Evolutionary conservation across 2,113 vertebrate species (phyloP), one percentile per base, ranked within the genome.

Genomic region (Macquaria australasica): DNA sequence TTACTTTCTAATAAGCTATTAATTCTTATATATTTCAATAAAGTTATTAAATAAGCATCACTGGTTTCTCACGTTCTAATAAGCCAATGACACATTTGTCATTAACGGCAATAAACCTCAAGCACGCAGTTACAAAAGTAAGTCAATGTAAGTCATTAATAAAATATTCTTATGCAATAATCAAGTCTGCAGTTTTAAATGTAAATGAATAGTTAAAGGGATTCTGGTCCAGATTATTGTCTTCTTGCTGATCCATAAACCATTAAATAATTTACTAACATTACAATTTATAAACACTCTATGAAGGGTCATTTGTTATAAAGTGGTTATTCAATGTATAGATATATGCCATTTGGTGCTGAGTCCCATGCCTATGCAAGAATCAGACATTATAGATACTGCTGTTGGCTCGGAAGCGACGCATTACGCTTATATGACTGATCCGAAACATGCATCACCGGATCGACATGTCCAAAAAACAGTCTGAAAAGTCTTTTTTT

Each of bases 391-490:
- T 39, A 16, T 5, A 60, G 20, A 59, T 25, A 25, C 18, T 48
- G 18, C 28, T 71, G 21, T 12, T 70, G 39, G 1, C 7, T 48
- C 2, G 0, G 15, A 59, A 28, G 11, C 10, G n/a, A 11, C n/a
- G 5, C 18, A n/a, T 37, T 37, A 8, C 55, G 37, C 8, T 73
- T 4, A n/a, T 2, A 28, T n/a, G 7, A 67, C 7, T 41, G 45
- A 55, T 6, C 20, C 37, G 3, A 23, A n/a, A 34, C 0, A 10
- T 2, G 23, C 55, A 60, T n/a, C 28, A 25, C 23, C 23, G 66
- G 77, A 79, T 77, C 50, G 37, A 23, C 74, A 64, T 73, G 21
- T 67, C 81, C 74, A 53, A 70, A 70, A 89, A 58, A 63, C 2
- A 60, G 50, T 8, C 3, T 12, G 16, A 56, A 16, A 15, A 55